Conservation (phyloP, 1,140 invertebrate species). For the Platyura marginata region DNA sequence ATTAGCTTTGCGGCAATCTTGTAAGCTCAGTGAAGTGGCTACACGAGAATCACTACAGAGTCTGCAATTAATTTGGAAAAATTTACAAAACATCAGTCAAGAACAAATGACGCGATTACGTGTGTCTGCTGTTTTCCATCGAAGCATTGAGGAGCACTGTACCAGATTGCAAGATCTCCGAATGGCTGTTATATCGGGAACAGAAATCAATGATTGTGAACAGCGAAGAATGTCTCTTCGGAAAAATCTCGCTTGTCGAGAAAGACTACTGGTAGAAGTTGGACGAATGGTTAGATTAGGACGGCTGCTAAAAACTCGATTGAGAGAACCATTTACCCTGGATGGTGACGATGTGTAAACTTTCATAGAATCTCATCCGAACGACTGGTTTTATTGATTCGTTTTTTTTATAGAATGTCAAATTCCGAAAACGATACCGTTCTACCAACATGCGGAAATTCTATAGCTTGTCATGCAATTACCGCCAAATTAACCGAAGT, state of each 20-base stretch:
- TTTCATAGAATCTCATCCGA: not conserved
- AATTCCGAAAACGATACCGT: conserved; percentile 8
- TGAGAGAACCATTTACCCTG: conserved; percentile 38
- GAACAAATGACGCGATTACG: conserved; percentile 58
- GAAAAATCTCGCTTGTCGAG: conserved; percentile 37
- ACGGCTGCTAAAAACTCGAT: conserved; percentile 41
- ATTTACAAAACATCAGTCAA: conserved; percentile 46
- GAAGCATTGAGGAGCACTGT: conserved; percentile 51
- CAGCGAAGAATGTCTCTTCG: conserved; percentile 14
- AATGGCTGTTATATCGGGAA: conserved; percentile 25
- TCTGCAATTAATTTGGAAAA: conserved; percentile 47
- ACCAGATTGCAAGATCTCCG: conserved; percentile 34
- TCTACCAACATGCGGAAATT: conserved; percentile 15
- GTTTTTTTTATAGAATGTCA: conserved; percentile 17
- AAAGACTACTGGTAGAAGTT: conserved; percentile 49
- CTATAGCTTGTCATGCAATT: conserved; percentile 44
- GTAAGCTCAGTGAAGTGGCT: conserved; percentile 38
- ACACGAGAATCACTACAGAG: conserved; percentile 29
- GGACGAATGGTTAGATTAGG: conserved; percentile 54
- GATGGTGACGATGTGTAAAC: conserved; percentile 4
- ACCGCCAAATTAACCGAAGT: conserved; percentile 41
- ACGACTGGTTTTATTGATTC: too few relatives aligned
- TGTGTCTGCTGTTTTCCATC: conserved; percentile 57
- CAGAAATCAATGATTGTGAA: conserved; percentile 8
- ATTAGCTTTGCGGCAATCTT: conserved; percentile 50